Evolutionary conservation across 1,140 invertebrate genomes (phyloP), one percentile per base, ranked within the genome.

Genomic region (Drosophila dunni): DNA sequence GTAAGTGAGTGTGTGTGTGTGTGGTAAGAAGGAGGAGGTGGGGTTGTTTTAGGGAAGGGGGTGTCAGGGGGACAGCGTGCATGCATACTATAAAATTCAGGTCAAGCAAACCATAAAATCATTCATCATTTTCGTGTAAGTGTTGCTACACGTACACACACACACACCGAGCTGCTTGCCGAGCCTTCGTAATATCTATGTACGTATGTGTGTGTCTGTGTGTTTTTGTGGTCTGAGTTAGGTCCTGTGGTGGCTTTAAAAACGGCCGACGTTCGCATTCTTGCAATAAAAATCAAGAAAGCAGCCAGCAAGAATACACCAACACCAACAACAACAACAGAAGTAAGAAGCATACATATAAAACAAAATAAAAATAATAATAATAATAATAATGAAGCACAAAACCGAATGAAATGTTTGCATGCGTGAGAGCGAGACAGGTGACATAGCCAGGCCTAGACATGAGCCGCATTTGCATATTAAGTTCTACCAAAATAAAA

Each of bases 91-190:
- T 89, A 89, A 89, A 89, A 89, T 91, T 85, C 84, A 89, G 81
- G 89, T 88, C 89, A 91, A 91, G 84, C 81, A 91, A 91, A 91
- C 81, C 89, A 85, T 91, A 91, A 91, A 91, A 91, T 91, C 89
- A 91, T 91, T 91, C 89, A 91, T 91, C 89, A 91, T 91, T 91
- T 91, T 89, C 84, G 80, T 90, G 86, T 90, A 90, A 81, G 86
- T 90, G 81, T 90, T 88, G 83, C 81, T 63, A 66, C 72, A 81
- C 79, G 56, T 69, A 74, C 75, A 81, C 62, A 69, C 40, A 65
- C 56, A 62, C 15, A 67, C 44, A 78, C 64, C 54, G 45, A 67
- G 58, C 61, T 82, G 66, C 75, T 86, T 78, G 71, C 81, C 73
- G 60, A 66, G 69, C 78, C 69, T 62, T 74, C 66, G 53, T 68